These are phyloP conservation scores for Pteropus rufus DNA, from an alignment of 2,797 vertebrate genomes.

Conservation along the genomic window DNA sequence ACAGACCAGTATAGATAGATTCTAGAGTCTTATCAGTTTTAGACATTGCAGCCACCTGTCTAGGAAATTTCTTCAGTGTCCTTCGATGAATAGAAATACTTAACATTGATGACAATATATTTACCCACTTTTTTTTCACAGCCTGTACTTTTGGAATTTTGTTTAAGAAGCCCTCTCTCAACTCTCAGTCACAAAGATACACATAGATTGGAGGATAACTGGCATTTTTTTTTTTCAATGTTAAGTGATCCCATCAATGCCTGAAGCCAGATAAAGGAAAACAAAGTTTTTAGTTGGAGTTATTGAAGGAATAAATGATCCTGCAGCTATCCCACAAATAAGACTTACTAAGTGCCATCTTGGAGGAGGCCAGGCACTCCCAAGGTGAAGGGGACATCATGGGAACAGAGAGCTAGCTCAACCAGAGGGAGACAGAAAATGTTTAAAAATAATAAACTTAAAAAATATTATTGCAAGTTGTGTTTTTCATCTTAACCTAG, in stretches of 20 bases:
- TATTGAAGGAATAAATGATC: not conserved
- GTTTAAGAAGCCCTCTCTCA: not conserved
- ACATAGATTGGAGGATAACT: not conserved
- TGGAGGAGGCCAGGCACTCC: not conserved
- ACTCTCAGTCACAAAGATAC: not conserved
- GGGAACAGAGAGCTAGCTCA: not conserved
- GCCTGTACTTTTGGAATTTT: not conserved
- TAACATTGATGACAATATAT: not conserved
- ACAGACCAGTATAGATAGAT: not conserved
- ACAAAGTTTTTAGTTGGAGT: not conserved
- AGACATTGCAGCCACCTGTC: not conserved
- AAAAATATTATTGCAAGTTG: not conserved
- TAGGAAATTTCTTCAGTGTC: not conserved
- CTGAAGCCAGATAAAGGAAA: not conserved
- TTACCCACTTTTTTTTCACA: not conserved
- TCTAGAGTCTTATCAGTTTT: not conserved
- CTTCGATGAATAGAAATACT: not conserved
- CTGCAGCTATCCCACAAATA: not conserved
- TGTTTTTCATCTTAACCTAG: not conserved
- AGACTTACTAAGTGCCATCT: not conserved
- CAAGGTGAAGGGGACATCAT: not conserved
- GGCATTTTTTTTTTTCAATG: not conserved
- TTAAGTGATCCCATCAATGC: not conserved
- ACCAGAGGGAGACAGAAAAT: not conserved
- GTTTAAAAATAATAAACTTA: not conserved